These are phyloP conservation scores for Zaprionus inermis DNA, from an alignment of 1,140 invertebrate species.

Conservation along the genomic window DNA sequence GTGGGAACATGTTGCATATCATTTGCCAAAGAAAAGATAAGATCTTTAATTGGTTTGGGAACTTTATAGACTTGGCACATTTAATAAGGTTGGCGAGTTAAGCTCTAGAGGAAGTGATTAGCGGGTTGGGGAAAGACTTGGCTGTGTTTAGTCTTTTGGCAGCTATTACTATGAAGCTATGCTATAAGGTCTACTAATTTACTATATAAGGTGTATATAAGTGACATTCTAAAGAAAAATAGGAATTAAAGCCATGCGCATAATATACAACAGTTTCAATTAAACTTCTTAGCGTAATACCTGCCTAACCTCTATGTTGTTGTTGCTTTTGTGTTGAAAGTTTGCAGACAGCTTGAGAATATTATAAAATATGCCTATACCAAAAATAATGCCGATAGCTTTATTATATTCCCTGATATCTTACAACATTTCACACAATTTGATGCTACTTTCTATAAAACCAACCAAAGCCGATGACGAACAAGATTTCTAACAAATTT, in stretches of 20 bases:
- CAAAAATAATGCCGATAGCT: not conserved
- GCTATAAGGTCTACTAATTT: not conserved
- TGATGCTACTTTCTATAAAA: not conserved
- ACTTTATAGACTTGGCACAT: not conserved
- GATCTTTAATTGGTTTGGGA: not conserved
- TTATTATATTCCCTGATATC: not conserved
- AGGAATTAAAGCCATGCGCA: too few relatives aligned
- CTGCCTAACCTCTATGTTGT: not conserved
- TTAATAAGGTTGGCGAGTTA: not conserved
- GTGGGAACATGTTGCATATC: not conserved
- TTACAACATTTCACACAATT: not conserved
- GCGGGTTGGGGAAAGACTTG: not conserved
- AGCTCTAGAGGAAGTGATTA: slow-evolving; percentile 9
- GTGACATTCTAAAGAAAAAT: too few relatives aligned
- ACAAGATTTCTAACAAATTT: not conserved
- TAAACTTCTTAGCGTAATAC: not conserved
- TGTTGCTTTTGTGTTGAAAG: not conserved
- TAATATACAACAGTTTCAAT: too few relatives aligned
- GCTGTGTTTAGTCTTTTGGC: too few relatives aligned
- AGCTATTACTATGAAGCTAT: not conserved
- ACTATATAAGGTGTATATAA: not conserved
- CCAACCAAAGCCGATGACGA: not conserved
- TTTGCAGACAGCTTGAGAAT: not conserved
- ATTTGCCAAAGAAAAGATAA: not conserved
- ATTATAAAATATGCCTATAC: not conserved